Evolutionary conservation across 2,797 vertebrate species (phyloP).

Genomic region (Xyrichtys novacula): DNA sequence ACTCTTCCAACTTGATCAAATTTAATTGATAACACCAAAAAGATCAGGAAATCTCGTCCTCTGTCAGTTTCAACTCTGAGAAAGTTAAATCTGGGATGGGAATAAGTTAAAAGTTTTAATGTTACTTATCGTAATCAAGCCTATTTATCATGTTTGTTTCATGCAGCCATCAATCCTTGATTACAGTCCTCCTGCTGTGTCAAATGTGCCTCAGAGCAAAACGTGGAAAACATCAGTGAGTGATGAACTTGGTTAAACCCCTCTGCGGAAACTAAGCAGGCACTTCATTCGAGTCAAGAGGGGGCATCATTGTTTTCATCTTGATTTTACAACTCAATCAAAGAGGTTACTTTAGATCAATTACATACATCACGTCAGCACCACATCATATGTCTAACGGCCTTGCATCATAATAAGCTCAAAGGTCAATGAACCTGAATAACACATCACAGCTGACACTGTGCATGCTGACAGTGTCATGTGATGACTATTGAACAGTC

Average conservation of each 20-base stretch:
- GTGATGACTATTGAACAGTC: slow-evolving; percentile 29
- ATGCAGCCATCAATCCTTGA: slow-evolving; percentile 55
- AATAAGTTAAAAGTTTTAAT: neutral
- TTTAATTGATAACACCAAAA: neutral
- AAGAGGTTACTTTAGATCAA: slow-evolving; percentile 72
- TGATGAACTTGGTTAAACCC: slow-evolving; percentile 36
- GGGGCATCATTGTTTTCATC: slow-evolving; percentile 39
- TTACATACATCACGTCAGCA: slow-evolving; percentile 62
- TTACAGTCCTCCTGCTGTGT: slow-evolving; percentile 46
- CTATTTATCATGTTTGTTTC: slow-evolving; percentile 38
- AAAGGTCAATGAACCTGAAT: slow-evolving; percentile 64
- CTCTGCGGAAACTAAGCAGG: slow-evolving; percentile 37
- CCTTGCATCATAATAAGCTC: slow-evolving; percentile 19
- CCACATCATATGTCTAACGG: slow-evolving; percentile 33
- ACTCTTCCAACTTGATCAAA: neutral
- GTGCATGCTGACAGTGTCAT: slow-evolving; percentile 37
- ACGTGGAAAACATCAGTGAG: slow-evolving; percentile 26
- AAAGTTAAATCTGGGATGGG: slow-evolving; percentile 2
- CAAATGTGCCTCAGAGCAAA: slow-evolving; percentile 25
- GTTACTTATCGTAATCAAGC: slow-evolving; percentile 49
- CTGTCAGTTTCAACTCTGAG: neutral
- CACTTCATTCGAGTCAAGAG: slow-evolving; percentile 32
- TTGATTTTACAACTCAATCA: slow-evolving; percentile 44
- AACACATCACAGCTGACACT: slow-evolving; percentile 39
- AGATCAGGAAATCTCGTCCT: neutral